A percentile compares a stretch with the other conserved stretches of the same genome.
phyloP scores from a whole-genome alignment of 2,888 invertebrate species.

The Cosmorhoe ocellata region DNA sequence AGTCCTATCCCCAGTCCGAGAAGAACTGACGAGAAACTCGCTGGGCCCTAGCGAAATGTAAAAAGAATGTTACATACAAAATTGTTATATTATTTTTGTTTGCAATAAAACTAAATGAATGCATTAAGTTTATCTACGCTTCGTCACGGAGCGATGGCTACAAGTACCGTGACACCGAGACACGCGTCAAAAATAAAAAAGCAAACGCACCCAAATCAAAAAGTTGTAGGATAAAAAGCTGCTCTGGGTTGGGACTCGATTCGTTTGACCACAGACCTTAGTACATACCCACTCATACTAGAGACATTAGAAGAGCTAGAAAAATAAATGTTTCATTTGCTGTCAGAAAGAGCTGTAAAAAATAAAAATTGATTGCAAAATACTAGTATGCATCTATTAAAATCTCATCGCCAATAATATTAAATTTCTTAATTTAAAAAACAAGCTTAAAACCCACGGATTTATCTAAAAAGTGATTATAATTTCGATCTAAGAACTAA shows the following conservation, averaged over 20 bases:
- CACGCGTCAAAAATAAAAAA: conserved; percentile 68
- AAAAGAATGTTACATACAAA: no score
- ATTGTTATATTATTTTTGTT: conserved; percentile 20
- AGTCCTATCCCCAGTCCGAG: no score
- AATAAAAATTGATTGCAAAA: no score
- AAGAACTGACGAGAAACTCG: no score
- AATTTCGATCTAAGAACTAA: conserved; percentile 13
- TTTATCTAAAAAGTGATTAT: conserved; percentile 12
- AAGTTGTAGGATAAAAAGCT: conserved; percentile 22
- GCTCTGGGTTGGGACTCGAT: conserved; percentile 7
- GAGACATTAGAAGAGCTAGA: background rate
- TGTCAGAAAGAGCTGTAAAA: no score
- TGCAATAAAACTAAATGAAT: conserved; percentile 55
- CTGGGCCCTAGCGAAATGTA: no score
- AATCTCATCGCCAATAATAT: no score
- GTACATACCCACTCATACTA: background rate
- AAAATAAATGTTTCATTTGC: background rate
- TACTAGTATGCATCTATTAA: no score
- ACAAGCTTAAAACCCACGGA: background rate
- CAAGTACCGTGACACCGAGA: conserved; percentile 62
- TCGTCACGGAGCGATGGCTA: conserved; percentile 56
- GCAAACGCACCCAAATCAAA: conserved; percentile 37
- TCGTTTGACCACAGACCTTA: conserved; percentile 9
- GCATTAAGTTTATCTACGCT: conserved; percentile 65
- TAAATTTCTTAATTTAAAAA: no score